Base-by-base conservation (phyloP, 2,888 invertebrate genomes). In the Drosophila stalkeri region DNA sequence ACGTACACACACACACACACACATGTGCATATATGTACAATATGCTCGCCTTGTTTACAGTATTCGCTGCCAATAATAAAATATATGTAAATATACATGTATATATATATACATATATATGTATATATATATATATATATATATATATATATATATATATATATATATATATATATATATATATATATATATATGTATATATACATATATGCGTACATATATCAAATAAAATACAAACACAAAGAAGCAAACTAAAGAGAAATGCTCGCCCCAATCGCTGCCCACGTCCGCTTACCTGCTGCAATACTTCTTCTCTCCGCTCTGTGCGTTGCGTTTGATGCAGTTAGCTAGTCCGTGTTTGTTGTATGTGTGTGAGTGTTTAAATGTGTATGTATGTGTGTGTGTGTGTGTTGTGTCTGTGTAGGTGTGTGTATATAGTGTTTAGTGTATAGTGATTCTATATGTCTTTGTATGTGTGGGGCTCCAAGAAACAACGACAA, bases 251-350 rank as follows among this genome's bases (percentile, higher is more conserved):
- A 78, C 75, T 68, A 64, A 78, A 79, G 75, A 69, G 76, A 79
- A 79, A 79, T 79, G 55, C 72, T 77, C 63, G 65, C 77, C 66
- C 65, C 68, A 63, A 64, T 52, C 59, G 66, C 80, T 72, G 64
- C 80, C 69, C 80, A 75, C 77, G 78, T 75, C 76, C 76, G 80
- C 79, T 80, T 80, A 80, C 79, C 79, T 80, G 80, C 80, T 77
- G 80, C 77, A 79, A 75, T 69, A 73, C 56, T 74, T 77, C 69
- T 78, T 59, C 62, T 68, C 68, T 78, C 64, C 68, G 57, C 75
- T 63, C 70, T 78, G 78, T 62, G 72, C 69, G 51, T 62, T 75
- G 72, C 56, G 60, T 49, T 59, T 79, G 76, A 68, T 67, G 67
- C 67, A 79, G 65, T 75, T 67, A 59, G 57, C 57, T 72, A 64